phyloP scores from a whole-genome alignment of 2,888 invertebrate genomes.

The Crossocerus cetratus region DNA sequence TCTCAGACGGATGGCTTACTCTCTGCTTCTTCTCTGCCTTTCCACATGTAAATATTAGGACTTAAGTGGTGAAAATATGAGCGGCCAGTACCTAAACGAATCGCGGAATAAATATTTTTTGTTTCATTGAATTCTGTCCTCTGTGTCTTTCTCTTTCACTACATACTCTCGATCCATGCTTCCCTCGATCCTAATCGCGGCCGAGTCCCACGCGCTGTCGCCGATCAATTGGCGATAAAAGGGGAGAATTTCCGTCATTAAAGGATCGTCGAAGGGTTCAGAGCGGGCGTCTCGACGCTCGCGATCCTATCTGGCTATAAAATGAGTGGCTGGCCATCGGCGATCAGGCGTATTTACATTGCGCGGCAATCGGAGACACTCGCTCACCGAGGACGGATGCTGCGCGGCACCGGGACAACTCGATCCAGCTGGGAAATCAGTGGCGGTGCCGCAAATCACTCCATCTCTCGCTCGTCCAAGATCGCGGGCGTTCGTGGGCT shows the following conservation, averaged over 20 bases:
- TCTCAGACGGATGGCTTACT: slow-evolving; percentile 40
- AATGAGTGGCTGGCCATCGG: neutral
- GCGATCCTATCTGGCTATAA: neutral
- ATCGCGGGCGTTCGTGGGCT: neutral
- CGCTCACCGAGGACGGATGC: neutral
- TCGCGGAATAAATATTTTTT: slow-evolving; percentile 71
- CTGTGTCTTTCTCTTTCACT: neutral
- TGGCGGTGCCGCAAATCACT: slow-evolving; percentile 20
- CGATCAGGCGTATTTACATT: neutral
- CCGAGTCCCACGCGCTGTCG: neutral
- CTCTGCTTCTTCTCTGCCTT: slow-evolving; percentile 22
- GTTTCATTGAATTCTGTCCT: slow-evolving; percentile 59
- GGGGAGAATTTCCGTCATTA: neutral
- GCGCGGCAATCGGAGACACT: neutral
- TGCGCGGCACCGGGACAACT: neutral
- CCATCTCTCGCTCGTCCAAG: slow-evolving; percentile 20
- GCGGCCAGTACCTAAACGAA: slow-evolving; percentile 67
- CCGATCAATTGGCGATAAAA: neutral
- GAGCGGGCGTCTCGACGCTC: neutral
- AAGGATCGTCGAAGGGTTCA: neutral
- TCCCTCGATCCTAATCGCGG: neutral
- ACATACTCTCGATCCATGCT: neutral
- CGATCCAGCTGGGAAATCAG: neutral
- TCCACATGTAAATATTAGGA: slow-evolving; percentile 44
- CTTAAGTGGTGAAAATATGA: slow-evolving; percentile 61